Conservation (phyloP, 1,140 invertebrate species). For the Leptinotarsa undecemlineata region DNA sequence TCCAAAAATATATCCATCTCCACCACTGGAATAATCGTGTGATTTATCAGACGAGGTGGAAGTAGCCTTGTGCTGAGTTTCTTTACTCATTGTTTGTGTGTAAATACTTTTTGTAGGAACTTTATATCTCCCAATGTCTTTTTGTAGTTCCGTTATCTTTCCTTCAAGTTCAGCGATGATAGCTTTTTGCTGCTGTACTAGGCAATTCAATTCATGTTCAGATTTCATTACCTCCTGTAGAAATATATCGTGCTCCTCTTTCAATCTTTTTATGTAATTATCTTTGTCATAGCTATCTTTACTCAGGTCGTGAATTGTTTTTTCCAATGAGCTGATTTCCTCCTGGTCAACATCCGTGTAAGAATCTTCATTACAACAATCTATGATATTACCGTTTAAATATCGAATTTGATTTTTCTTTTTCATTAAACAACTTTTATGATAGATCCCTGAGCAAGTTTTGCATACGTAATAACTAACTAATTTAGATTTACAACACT, state of each 20-base stretch:
- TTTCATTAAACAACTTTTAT: constrained; percentile 4
- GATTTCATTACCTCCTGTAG: constrained; percentile 3
- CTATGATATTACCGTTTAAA: not conserved
- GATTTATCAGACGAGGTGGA: not conserved
- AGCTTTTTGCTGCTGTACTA: constrained; percentile 1
- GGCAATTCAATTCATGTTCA: not conserved
- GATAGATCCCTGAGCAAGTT: not conserved
- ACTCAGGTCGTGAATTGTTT: constrained; percentile 4
- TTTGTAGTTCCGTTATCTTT: not conserved
- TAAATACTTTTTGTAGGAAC: not conserved
- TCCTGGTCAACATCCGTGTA: not conserved
- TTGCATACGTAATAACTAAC: constrained; percentile 4
- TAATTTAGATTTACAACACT: not conserved
- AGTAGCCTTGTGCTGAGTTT: constrained; percentile 6
- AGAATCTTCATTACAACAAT: not conserved
- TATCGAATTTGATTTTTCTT: constrained; percentile 2
- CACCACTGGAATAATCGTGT: not conserved
- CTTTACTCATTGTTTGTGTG: not conserved
- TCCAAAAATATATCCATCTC: not conserved
- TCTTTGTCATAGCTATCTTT: not conserved
- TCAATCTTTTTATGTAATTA: constrained; percentile 1
- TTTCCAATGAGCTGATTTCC: constrained; percentile 8
- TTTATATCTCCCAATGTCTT: not conserved
- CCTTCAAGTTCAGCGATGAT: not conserved
- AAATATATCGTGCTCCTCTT: constrained; percentile 2